These are phyloP conservation scores for Ametastegia equiseti DNA, from an alignment of 2,888 invertebrate species.

Conservation along the genomic window DNA sequence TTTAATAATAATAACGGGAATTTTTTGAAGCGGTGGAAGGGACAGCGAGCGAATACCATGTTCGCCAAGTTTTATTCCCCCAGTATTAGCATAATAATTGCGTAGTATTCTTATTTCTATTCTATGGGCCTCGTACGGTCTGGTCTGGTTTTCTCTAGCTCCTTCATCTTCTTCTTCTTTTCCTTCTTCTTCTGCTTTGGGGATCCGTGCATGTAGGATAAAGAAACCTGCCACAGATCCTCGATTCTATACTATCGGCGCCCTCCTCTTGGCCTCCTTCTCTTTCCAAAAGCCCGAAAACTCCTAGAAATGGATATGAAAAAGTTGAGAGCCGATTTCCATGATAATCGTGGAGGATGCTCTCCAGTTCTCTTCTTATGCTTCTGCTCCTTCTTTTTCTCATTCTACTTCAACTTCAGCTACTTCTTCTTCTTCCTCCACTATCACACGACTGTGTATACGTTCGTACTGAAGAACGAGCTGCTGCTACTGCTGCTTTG, in stretches of 20 bases:
- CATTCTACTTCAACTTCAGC: too few relatives aligned
- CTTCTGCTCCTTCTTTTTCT: too few relatives aligned
- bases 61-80: slow-evolving; percentile 60
- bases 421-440: too few relatives aligned
- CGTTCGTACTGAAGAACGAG: not conserved
- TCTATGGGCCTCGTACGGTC: slow-evolving; percentile 19
- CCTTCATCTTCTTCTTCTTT: too few relatives aligned
- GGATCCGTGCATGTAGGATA: not conserved
- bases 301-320: slow-evolving; percentile 47
- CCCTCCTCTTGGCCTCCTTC: not conserved
- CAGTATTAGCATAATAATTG: slow-evolving; percentile 73
- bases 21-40: slow-evolving; percentile 1
- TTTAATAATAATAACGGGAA: slow-evolving; percentile 65
- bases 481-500: slow-evolving; percentile 51
- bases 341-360: slow-evolving; percentile 54
- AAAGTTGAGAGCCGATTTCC: slow-evolving; percentile 55
- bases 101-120: slow-evolving; percentile 51
- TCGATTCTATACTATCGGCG: not conserved
- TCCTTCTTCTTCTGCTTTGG: not conserved
- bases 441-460: too few relatives aligned
- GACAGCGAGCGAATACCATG: not conserved
- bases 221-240: not conserved
- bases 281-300: not conserved
- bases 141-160: too few relatives aligned
- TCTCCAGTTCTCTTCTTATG: not conserved